Evolutionary conservation across 1,140 invertebrate species (phyloP), one percentile per base, ranked within the genome.

Genomic region (Saccostrea glomerata): DNA sequence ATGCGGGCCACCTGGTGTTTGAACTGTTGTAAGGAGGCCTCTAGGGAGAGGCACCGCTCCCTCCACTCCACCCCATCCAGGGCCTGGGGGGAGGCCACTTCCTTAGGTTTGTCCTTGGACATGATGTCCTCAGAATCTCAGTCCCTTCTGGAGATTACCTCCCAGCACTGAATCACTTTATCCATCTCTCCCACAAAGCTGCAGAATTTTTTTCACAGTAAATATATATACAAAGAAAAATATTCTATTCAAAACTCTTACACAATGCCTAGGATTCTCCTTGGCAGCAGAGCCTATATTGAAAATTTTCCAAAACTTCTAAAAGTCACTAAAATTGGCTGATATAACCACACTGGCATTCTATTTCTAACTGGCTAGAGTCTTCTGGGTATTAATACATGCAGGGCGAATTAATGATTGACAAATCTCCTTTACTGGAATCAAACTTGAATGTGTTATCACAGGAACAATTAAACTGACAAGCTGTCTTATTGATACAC

Each of bases 1-100:
- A 98, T 97, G 90, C 97, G 96, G n/a, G 97, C 97, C 0, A 97
- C 97, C 94, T 98, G 97, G 90, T 97, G 96, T 86, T 97, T 96
- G 90, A 97, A 98, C 83, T 97, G 96, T 93, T 98, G 97, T 91
- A 98, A 95, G 92, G 98, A 97, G 90, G 97, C 93, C 92, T 98
- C 97, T 89, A 98, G 93, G 92, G 97, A 97, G 89, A 98, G 94
- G 93, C 97, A 98, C 47, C 97, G 95, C 93, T 98, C 97, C 94
- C 98, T 97, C 98, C 98, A 98, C 84, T 93, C 70, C 70, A 77
- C 70, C 70, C 70, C 70, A 4, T 77, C 70, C 13, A 77, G 5
- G 23, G 70, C 25, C 15, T 25, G 30, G 70, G 70, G 70, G 23
- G 70, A 15, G 0, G 70, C 11, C 25, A 25, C 25, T 15, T 77